Percentiles rank a stretch among this genome's conserved stretches.
phyloP scores from a whole-genome alignment of 1,140 invertebrate genomes.

The Coelopa frigida region DNA sequence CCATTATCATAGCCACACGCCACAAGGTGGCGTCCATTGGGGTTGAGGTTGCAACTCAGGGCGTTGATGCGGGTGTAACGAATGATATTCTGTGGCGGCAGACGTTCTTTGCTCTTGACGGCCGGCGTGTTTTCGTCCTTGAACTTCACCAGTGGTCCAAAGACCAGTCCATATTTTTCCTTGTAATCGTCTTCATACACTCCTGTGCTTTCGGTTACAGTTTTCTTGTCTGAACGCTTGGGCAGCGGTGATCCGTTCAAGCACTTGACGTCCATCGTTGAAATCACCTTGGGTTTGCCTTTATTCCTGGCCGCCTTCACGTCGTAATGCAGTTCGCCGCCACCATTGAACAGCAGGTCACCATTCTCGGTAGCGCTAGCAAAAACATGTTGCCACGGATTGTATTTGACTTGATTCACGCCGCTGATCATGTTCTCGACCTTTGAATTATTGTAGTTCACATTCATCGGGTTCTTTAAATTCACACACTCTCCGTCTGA shows the following conservation, averaged over 20 bases:
- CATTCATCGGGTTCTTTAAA: constrained; percentile 19
- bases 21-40: constrained; percentile 16
- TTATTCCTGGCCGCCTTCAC: neutral
- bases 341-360: constrained; percentile 22
- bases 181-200: constrained; percentile 16
- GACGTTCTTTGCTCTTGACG: constrained; percentile 17
- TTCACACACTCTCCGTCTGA: constrained; percentile 10
- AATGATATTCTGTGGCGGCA: constrained; percentile 12
- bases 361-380: constrained; percentile 23
- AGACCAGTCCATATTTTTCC: constrained; percentile 25
- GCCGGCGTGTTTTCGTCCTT: neutral
- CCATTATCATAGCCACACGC: constrained; percentile 35
- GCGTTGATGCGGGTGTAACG: constrained; percentile 20
- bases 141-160: constrained; percentile 17
- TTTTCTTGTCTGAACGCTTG: neutral
- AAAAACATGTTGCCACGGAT: constrained; percentile 16
- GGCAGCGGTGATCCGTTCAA: constrained; percentile 9
- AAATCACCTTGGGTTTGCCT: constrained; percentile 1
- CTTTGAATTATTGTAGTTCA: constrained; percentile 13
- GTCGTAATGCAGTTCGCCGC: constrained; percentile 19
- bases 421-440: constrained; percentile 19
- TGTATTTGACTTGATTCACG: constrained; percentile 22
- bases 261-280: constrained; percentile 13
- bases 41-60: constrained; percentile 29
- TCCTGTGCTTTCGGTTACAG: neutral